Percentiles rank a stretch among this genome's conserved stretches.
These are phyloP conservation scores for Gambusia holbrooki DNA, from an alignment of 2,113 vertebrate species.

Conservation along the genomic window DNA sequence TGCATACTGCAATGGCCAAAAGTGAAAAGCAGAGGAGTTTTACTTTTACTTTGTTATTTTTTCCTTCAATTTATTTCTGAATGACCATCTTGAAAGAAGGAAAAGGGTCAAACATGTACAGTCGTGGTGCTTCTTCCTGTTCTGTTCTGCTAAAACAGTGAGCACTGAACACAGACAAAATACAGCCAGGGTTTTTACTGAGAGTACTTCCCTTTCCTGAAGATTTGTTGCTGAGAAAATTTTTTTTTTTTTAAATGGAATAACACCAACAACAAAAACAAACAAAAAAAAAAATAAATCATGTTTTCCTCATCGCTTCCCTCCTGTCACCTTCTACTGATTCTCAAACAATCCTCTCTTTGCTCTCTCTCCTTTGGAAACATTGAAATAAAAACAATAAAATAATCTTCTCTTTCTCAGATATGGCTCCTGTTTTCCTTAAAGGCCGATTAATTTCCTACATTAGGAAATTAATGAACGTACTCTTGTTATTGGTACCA, in stretches of 20 bases:
- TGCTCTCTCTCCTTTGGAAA: conserved; percentile 90
- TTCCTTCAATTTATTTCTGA: conserved; percentile 84
- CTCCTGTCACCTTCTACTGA: conserved; percentile 92
- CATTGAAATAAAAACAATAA: conserved; percentile 91
- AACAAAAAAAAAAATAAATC: background rate
- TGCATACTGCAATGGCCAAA: conserved; percentile 89
- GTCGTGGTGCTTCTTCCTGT: conserved; percentile 27
- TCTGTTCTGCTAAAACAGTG: conserved; percentile 29
- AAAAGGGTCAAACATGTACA: conserved; percentile 65
- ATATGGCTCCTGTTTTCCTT: conserved; percentile 16
- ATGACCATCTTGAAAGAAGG: conserved; percentile 76
- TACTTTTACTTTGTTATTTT: conserved; percentile 84
- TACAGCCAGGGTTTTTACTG: conserved; percentile 38
- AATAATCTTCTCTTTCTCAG: conserved; percentile 70
- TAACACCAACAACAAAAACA: too few species aligned
- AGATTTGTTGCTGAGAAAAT: conserved; percentile 70
- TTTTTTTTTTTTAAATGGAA: conserved; percentile 74
- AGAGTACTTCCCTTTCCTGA: conserved; percentile 36
- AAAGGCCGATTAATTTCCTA: background rate
- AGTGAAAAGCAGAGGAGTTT: conserved; percentile 83
- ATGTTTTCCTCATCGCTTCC: conserved; percentile 90
- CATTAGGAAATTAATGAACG: too few species aligned
- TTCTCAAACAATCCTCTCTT: conserved; percentile 88
- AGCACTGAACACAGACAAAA: conserved; percentile 33
- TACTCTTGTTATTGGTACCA: background rate